phyloP scores from a whole-genome alignment of 2,113 vertebrate species.

The Ciconia maguari region DNA sequence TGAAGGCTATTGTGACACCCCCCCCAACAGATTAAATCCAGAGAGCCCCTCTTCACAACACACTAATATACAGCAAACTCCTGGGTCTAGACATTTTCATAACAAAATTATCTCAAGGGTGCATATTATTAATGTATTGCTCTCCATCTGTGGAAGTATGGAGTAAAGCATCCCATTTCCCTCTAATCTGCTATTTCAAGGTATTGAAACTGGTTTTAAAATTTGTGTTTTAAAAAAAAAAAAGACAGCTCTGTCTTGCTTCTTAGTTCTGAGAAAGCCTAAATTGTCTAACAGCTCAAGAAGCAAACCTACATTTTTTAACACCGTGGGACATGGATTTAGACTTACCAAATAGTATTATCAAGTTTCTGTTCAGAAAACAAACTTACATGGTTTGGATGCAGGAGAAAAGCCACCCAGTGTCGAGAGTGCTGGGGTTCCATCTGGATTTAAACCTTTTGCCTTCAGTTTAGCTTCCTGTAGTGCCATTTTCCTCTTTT shows the following conservation, averaged over 20 bases:
- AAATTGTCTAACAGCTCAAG: not conserved
- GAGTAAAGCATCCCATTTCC: not conserved
- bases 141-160: not conserved
- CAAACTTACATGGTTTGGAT: constrained; percentile 88
- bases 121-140: accelerated
- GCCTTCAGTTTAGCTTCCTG: constrained; percentile 96
- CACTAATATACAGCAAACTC: not conserved
- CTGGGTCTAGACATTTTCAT: not conserved
- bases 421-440: constrained; percentile 91
- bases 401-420: constrained; percentile 95
- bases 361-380: not conserved
- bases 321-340: not conserved
- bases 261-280: not conserved
- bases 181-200: not conserved
- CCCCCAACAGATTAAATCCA: not conserved
- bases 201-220: not conserved
- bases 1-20: accelerated
- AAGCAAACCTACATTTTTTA: not conserved
- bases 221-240: not conserved
- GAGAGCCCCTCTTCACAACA: not conserved
- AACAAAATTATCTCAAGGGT: not conserved
- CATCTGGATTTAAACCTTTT: constrained; percentile 96
- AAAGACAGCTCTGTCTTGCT: not conserved
- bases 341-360: not conserved
- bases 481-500: constrained; percentile 91